These are phyloP conservation scores for Calliphora vomitoria DNA, from an alignment of 2,888 invertebrate species.

Conservation along the genomic window DNA sequence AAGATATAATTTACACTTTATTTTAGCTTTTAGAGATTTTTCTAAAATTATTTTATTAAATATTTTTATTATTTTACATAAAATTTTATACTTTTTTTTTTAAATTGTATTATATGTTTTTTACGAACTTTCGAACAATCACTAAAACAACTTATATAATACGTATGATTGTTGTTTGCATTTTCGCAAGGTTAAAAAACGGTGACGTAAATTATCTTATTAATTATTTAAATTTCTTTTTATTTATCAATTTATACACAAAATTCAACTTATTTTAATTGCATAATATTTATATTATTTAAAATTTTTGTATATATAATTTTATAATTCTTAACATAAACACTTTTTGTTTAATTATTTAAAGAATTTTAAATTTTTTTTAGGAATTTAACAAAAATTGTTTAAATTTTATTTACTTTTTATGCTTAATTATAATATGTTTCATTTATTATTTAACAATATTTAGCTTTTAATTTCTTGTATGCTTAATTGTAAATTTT, in stretches of 20 bases:
- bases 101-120: conserved; percentile 12
- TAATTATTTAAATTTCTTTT: conserved; percentile 4
- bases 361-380: not conserved
- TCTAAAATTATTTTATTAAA: conserved; percentile 22
- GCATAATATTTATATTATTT: not conserved
- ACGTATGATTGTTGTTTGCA: too few relatives aligned
- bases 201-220: not conserved
- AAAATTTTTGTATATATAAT: not conserved
- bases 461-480: conserved; percentile 31
- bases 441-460: conserved; percentile 18
- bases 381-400: conserved; percentile 25
- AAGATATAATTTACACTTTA: not conserved
- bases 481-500: conserved; percentile 41
- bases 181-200: too few relatives aligned
- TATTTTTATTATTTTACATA: conserved; percentile 6
- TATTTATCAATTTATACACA: conserved; percentile 24
- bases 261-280: conserved; percentile 19
- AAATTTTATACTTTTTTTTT: not conserved
- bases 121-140: too few relatives aligned
- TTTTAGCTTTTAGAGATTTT: conserved; percentile 30
- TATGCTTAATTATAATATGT: conserved; percentile 37
- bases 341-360: conserved; percentile 39
- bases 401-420: conserved; percentile 21
- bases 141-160: too few relatives aligned
- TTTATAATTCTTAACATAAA: not conserved